These are phyloP conservation scores for Uropetala carovei DNA, from an alignment of 2,888 invertebrate genomes.

Conservation along the genomic window DNA sequence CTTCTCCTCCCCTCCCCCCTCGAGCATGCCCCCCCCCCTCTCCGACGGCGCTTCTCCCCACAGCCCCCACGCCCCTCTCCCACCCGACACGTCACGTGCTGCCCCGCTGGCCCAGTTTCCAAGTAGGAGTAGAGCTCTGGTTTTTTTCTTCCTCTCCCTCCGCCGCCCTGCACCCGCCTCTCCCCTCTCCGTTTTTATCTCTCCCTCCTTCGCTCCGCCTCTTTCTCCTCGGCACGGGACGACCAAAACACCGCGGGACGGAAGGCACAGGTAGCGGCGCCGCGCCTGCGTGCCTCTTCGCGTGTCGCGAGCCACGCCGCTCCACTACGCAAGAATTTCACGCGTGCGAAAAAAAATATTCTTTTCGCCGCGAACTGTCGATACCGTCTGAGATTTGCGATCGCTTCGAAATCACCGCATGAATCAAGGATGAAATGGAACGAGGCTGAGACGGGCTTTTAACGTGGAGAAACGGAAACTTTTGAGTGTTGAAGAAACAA, in stretches of 20 bases:
- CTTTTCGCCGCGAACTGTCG: too few relatives aligned
- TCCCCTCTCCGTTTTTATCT: background rate
- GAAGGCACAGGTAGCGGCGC: background rate
- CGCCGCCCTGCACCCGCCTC: background rate
- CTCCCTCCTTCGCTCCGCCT: too few relatives aligned
- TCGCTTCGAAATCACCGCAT: too few relatives aligned
- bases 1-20: background rate
- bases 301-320: background rate
- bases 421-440: too few relatives aligned
- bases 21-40: background rate
- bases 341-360: too few relatives aligned
- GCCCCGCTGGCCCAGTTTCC: conserved; percentile 37
- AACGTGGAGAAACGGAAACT: too few relatives aligned
- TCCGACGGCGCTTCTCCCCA: background rate
- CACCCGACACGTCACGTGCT: background rate
- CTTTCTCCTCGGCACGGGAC: too few relatives aligned
- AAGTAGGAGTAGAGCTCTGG: background rate
- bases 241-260: background rate
- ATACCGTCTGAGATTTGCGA: too few relatives aligned
- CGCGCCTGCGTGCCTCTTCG: background rate
- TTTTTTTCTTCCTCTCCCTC: background rate
- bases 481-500: too few relatives aligned
- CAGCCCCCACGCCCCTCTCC: background rate
- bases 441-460: too few relatives aligned
- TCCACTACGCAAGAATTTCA: background rate